Evolutionary conservation across 2,797 vertebrate species (phyloP).

Genomic region (Alfaro cultratus): DNA sequence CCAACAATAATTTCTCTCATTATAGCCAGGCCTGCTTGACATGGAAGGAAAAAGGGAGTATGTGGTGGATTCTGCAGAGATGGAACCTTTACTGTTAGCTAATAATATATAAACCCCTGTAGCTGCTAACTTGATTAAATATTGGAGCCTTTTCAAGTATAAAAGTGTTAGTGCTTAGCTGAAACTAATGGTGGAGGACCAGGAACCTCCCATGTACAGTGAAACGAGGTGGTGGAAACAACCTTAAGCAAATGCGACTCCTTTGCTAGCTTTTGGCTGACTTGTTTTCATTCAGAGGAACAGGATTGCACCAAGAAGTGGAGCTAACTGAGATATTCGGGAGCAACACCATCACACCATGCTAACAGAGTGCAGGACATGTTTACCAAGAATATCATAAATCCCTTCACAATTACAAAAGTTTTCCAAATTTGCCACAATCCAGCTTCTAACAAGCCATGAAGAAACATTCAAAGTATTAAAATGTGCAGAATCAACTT

Average conservation of each 20-base stretch:
- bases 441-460: not conserved
- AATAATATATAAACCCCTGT: not conserved
- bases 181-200: not conserved
- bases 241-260: not conserved
- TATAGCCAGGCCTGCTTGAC: not conserved
- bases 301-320: not conserved
- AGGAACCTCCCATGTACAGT: not conserved
- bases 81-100: not conserved
- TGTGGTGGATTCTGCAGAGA: not conserved
- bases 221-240: not conserved
- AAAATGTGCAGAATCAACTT: not conserved
- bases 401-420: not conserved
- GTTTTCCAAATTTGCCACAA: not conserved
- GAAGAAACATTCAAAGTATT: not conserved
- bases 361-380: too few species aligned
- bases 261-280: not conserved
- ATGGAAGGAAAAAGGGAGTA: not conserved
- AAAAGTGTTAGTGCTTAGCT: not conserved
- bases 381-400: not conserved
- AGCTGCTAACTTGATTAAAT: not conserved
- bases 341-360: not conserved
- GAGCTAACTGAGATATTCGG: not conserved
- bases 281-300: not conserved
- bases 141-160: not conserved
- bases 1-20: not conserved